Base-by-base conservation (phyloP, 2,113 vertebrate species). In the Lepidiolamprologus cunningtoni region DNA sequence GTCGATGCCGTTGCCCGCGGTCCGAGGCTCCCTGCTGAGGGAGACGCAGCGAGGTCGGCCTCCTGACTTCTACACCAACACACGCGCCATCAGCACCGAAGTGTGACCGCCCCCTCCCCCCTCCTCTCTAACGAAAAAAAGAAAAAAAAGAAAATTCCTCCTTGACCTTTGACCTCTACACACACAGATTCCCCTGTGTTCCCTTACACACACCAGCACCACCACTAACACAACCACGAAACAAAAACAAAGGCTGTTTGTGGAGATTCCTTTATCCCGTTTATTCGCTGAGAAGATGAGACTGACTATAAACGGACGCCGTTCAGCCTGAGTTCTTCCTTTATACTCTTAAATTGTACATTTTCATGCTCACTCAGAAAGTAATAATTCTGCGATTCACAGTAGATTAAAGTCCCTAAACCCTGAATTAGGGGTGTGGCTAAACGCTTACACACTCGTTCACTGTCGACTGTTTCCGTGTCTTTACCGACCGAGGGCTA, bases 81-180 rank as follows among this genome's bases (percentile, higher is more conserved):
- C 97, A 13, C 97, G 97, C 89, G 98, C 98, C 94, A 95, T 99
- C 95, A 99, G 98, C 96, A 99, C 98, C 2, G 97, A 98, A 9
- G 98, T 99, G 94, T 99, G 95, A 98, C 42, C 40, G 4, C 55
- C 12, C 73, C 73, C 8, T 35, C 47, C 26, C 33, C 2, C 63
- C 9, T n/a, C 17, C 31, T n/a, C 58, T n/a, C 31, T 12, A n/a
- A 66, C 3, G 10, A 66, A 66, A 37, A 35, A 66, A 66, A 66
- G 4, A 66, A 35, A 45, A 35, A 42, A 2, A 17, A 28, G 14
- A 50, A 5, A 66, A 63, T 9, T 40, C 50, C 57, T 11, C 47
- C 45, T 68, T 66, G 68, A 47, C 68, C 21, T 11, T 79, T 81
- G 78, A 50, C 68, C 23, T 33, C 35, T 21, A 57, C 81, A 79